Percentiles rank a stretch among this genome's conserved stretches.
phyloP scores from a whole-genome alignment of 2,113 vertebrate species.

The Catharus bicknelli region DNA sequence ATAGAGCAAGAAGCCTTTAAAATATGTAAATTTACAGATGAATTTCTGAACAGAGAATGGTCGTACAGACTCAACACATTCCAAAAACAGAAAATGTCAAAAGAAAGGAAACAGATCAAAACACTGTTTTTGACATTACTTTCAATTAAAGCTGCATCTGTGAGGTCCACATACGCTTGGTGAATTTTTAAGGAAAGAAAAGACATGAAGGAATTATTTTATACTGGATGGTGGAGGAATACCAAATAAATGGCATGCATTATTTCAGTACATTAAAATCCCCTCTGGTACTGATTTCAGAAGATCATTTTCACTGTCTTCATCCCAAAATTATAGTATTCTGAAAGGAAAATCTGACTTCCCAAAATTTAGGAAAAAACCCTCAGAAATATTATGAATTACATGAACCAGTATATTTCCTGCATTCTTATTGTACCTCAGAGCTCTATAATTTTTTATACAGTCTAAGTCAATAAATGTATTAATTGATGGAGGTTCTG shows the following conservation, averaged over 20 bases:
- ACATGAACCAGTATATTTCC: neutral
- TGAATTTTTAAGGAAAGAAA: constrained; percentile 63
- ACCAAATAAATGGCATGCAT: constrained; percentile 48
- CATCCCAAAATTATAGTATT: constrained; percentile 6
- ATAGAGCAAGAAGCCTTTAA: constrained; percentile 48
- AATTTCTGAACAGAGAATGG: constrained; percentile 48
- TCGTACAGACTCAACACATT: constrained; percentile 57
- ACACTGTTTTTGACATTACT: constrained; percentile 63
- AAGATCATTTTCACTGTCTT: neutral
- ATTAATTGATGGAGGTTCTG: neutral
- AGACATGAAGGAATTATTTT: constrained; percentile 54
- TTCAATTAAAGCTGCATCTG: constrained; percentile 72
- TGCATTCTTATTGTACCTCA: neutral
- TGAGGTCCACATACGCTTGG: constrained; percentile 64
- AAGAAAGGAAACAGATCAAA: constrained; percentile 66
- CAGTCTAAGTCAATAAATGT: neutral
- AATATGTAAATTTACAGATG: constrained; percentile 59
- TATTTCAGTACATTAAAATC: constrained; percentile 32
- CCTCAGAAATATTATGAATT: neutral
- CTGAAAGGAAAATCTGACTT: constrained; percentile 9
- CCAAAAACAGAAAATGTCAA: constrained; percentile 59
- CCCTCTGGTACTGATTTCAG: constrained; percentile 33
- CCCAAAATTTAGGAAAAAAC: neutral
- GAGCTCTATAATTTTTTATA: neutral
- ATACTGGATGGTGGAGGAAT: constrained; percentile 47